Percentiles rank a stretch among this genome's conserved stretches.
phyloP scores from a whole-genome alignment of 2,113 vertebrate genomes.

The Nothobranchius furzeri region DNA sequence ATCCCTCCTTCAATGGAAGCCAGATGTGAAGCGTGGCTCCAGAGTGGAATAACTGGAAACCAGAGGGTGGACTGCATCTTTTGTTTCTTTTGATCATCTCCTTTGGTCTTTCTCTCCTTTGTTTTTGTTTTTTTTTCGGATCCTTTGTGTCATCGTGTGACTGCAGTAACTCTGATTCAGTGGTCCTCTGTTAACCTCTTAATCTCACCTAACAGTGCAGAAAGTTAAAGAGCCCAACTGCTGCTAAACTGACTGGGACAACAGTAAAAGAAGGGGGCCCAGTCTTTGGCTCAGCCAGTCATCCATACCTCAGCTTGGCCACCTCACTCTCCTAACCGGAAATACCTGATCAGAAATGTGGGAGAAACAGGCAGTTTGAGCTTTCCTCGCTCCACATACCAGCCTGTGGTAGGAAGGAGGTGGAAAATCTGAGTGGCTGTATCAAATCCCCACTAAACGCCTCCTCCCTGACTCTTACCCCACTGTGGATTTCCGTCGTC shows the following conservation, averaged over 20 bases:
- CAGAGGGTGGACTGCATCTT: conserved; percentile 26
- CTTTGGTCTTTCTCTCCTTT: not conserved
- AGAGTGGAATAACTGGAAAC: conserved; percentile 41
- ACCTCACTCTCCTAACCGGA: conserved; percentile 60
- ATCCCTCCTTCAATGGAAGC: conserved; percentile 72
- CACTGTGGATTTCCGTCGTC: conserved; percentile 16
- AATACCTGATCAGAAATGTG: conserved; percentile 58
- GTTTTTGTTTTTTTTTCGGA: not conserved
- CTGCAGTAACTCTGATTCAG: not conserved
- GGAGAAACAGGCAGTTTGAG: conserved; percentile 11
- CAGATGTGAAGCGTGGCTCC: conserved; percentile 75
- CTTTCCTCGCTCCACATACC: conserved; percentile 15
- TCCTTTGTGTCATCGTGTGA: not conserved
- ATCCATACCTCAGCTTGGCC: conserved; percentile 54
- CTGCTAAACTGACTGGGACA: conserved; percentile 13
- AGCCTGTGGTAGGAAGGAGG: conserved; percentile 31
- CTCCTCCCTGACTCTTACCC: conserved; percentile 22
- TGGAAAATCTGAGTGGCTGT: conserved; percentile 33
- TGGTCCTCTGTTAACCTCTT: conserved; percentile 2
- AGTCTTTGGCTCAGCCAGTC: conserved; percentile 51
- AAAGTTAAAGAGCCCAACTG: conserved; percentile 26
- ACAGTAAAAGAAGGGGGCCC: conserved; percentile 40
- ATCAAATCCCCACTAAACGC: conserved; percentile 28
- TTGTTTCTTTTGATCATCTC: not conserved
- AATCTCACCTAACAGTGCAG: not conserved